Evolutionary conservation across 2,888 invertebrate genomes (phyloP), one percentile per base, ranked within the genome.

Genomic region (Epsilonema sp.): DNA sequence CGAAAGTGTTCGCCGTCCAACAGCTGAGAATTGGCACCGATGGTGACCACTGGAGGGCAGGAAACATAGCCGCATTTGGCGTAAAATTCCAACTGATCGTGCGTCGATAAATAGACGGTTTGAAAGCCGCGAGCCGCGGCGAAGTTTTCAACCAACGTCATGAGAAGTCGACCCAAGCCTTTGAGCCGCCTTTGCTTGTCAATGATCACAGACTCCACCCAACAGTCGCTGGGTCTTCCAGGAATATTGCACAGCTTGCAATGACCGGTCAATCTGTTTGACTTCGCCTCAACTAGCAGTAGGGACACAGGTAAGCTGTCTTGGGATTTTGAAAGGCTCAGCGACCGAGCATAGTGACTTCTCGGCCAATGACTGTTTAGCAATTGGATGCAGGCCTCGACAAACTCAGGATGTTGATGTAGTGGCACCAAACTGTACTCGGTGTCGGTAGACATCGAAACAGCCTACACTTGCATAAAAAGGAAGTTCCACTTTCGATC

Each of bases 11-110:
- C 31, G 8, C 31, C 31, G 31, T 31, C 31, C 31, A 31, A 31
- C 24, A 52, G 25, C 16, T 37, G 51, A 13, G 52, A 49, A 25
- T 47, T 49, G 24, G 50, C 46, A 13, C 54, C 53, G 23, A 41
- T 31, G 21, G 44, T 52, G 19, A 50, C 5, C 23, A 53, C 41
- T 19, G 53, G 49, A n/a, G 51, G 21, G n/a, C 52, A 54, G 16
- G 37, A n/a, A 1, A 24, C 24, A 53, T 67, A 69, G 1, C 67
- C 67, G 26, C 67, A 53, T 38, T 58, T 59, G 25, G 54, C 48
- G 54, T 69, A 69, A 53, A 69, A 69, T 8, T 57, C 57, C 48
- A 64, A 60, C 52, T 69, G 63, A 54, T 69, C 68, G 48, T 65
- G 61, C 1, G 68, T 69, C 3, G 63, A 66, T 44, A 69, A 55